Base-by-base conservation (phyloP, 53 echinoderm and acorn worm species). In the Luidia sarsii region DNA sequence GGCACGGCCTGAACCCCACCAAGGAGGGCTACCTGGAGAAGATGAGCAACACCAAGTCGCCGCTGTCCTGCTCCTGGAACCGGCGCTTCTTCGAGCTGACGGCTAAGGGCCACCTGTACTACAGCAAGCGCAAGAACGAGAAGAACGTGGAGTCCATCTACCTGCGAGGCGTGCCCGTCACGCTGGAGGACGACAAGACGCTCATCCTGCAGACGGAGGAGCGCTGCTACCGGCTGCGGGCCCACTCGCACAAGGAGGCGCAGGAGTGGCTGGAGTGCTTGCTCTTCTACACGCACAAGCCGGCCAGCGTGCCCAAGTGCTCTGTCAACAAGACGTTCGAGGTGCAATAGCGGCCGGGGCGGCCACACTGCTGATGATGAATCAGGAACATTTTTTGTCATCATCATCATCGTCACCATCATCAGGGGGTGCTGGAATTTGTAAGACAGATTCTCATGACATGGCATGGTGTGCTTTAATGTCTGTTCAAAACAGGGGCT, bases 121-220 rank as follows among this genome's bases (percentile, higher is more conserved):
- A 94, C 80, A 91, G 89, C 60, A 99, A 99, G 91, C 81, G 87
- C 52, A 99, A 94, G 81, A 91, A 99, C 48, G 99, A 99, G 43
- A 94, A 94, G 87, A 99, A 94, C 66, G 91, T 99, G 0, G 99
- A 93, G 72, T 99, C 94, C 68, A 99, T 99, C 51, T 94, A 94
- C 75, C 65, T 94, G 53, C 72, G 93, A 18, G 99, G 94, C 9
- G 91, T 94, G 51, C 99, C 94, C 21, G 81, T 99, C 13, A 87
- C 91, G 13, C 85, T 92, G 51, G 99, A 99, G 61, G 99, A 94
- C 64, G 91, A 91, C 50, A 85, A 91, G 18, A 94, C 91, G 32
- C 86, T 99, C 14, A 64, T 94, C 21, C 68, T 99, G 18, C 91
- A 94, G 57, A 91, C 99, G 0, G 94, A 94, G 59, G 94, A 91